Evolutionary conservation across 2,888 invertebrate genomes (phyloP).

Genomic region (Charanyca ferruginea): DNA sequence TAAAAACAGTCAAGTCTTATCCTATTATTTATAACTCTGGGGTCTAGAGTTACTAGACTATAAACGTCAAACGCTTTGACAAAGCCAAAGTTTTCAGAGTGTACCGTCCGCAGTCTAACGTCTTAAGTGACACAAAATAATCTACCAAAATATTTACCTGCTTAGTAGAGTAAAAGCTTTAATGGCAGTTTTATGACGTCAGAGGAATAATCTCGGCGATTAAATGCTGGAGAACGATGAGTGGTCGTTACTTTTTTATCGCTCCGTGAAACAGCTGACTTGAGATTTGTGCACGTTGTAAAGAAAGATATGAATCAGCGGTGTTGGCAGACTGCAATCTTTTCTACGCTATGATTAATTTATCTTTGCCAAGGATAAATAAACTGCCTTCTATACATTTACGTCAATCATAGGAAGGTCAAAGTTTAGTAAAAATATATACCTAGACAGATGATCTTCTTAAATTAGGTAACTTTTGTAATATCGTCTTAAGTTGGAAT

Average conservation of each 20-base stretch:
- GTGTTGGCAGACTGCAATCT: slow-evolving; percentile 32
- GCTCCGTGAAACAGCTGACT: slow-evolving; percentile 58
- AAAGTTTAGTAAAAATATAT: slow-evolving; percentile 30
- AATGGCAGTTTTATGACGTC: slow-evolving; percentile 48
- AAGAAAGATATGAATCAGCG: slow-evolving; percentile 40
- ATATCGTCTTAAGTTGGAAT: slow-evolving; percentile 4
- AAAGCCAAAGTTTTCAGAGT: slow-evolving; percentile 26
- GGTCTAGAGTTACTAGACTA: background rate
- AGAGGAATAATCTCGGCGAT: slow-evolving; percentile 52
- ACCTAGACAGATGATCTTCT: slow-evolving; percentile 7
- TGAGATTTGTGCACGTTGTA: slow-evolving; percentile 40
- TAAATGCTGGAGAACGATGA: slow-evolving; percentile 52
- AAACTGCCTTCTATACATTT: slow-evolving; percentile 26
- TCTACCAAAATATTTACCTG: slow-evolving; percentile 36
- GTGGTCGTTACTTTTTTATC: slow-evolving; percentile 63
- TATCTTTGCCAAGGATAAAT: slow-evolving; percentile 16
- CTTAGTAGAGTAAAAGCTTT: slow-evolving; percentile 41
- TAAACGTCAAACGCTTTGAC: slow-evolving; percentile 10
- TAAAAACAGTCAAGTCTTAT: background rate
- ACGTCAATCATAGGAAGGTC: slow-evolving; percentile 36
- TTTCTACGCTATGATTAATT: slow-evolving; percentile 31
- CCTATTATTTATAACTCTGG: slow-evolving; percentile 5
- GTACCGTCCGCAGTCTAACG: slow-evolving; percentile 3
- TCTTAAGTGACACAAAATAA: slow-evolving; percentile 31
- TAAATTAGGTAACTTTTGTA: slow-evolving; percentile 10